Evolutionary conservation across 2,797 vertebrate genomes (phyloP), one percentile per base, ranked within the genome.

Genomic region (Basileuterus tristriatus): DNA sequence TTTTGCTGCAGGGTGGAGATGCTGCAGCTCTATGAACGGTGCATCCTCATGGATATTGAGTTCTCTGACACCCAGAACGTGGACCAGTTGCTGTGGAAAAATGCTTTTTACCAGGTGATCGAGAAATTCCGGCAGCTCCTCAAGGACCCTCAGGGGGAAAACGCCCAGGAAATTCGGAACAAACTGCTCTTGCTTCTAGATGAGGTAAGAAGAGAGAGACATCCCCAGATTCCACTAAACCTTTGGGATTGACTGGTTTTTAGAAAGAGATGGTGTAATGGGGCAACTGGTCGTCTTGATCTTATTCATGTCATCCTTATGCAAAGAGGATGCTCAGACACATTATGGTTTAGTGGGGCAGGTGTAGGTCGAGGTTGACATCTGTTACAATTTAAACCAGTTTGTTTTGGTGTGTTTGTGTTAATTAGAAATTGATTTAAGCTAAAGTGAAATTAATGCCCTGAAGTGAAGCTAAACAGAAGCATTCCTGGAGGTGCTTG

Each of bases 11-110:
- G 99, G 97, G 98, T 97, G 59, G 99, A 99, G 94, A 98, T 99
- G 86, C 97, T 99, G 91, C 98, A 98, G 24, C 93, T 99, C 6
- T 99, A 99, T 14, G 99, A 99, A 90, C 98, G 98, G 56, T 98
- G 99, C 95, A 98, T 99, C 96, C 98, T 99, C 72, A 98, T 98
- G 64, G 99, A 99, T 97, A 99, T 99, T 0, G 99, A 99, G 94
- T 99, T 99, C 94, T 99, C 99, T 0, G 99, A 99, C 93, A 98
- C 98, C 50, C 99, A 99, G 97, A 99, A 99, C 4, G 98, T 99
- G 97, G 99, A 99, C 97, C 99, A 99, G 97, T 98, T 99, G 83
- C 97, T 99, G 80, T 99, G 99, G 99, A 99, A 99, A 95, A 99
- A 99, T 1, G 99, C 98, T 4, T 99, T 99, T 96, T 99, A 99